Base-by-base conservation (phyloP, 2,888 invertebrate species). In the Leistus spinibarbis region DNA sequence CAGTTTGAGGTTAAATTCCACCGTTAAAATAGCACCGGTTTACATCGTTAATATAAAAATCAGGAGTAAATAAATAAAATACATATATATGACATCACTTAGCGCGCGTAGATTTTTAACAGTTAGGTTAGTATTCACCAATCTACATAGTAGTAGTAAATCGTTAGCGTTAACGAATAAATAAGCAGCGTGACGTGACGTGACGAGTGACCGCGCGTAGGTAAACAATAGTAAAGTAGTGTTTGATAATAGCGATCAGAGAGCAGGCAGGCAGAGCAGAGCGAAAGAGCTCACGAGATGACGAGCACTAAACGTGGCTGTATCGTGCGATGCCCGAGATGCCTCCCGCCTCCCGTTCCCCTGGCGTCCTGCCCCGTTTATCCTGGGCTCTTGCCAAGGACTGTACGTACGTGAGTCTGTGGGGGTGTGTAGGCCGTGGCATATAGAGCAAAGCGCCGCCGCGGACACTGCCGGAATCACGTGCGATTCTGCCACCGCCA, bases 381-480 rank as follows among this genome's bases (percentile, higher is more conserved):
- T 40, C 40, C 40, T 40, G 40, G 40, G 40, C 40, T 40, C 40
- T 10, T 40, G 40, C 40, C 40, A 40, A 40, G 40, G 40, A 40
- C 40, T 40, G 40, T 40, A 40, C 13, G 40, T 2, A 7, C 13
- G 10, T 60, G 60, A 10, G 57, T 10, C n/a, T 19, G 54, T 23
- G 72, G 56, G 68, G 74, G 54, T 23, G 68, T 54, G 54, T 64
- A 17, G 54, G 9, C 10, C 22, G 22, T 23, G 16, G 57, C 20
- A 20, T 22, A 64, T 57, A 65, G 67, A 62, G 75, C 19, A 23
- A 56, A 62, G 83, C 80, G 84, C 83, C 83, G 79, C 81, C 84
- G 82, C 81, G 85, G 81, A 84, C 78, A 81, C 80, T 77, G 78
- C 82, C 80, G 83, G 85, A 79, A 69, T 71, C 73, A 76, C 75